These are phyloP conservation scores for Pelosia muscerda DNA, from an alignment of 2,888 invertebrate genomes.

Conservation along the genomic window DNA sequence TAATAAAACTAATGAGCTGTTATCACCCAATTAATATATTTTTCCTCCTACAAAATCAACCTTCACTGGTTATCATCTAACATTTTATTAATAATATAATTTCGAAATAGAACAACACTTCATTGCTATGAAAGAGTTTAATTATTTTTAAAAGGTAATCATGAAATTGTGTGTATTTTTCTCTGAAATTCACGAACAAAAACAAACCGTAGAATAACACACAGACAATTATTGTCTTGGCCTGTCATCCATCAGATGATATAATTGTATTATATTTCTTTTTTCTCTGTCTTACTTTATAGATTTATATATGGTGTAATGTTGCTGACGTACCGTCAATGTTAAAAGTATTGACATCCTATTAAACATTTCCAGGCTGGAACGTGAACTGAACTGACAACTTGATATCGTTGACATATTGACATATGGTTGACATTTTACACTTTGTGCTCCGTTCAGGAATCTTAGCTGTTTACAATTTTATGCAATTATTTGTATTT, in stretches of 20 bases:
- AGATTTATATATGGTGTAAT: neutral
- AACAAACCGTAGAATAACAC: neutral
- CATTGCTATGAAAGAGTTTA: neutral
- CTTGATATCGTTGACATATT: neutral
- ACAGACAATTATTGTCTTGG: neutral
- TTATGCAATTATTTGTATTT: too few relatives aligned
- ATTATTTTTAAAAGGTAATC: neutral
- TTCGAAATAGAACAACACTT: neutral
- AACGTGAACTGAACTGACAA: neutral
- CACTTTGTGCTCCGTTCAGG: conserved; percentile 4
- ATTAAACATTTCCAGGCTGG: neutral
- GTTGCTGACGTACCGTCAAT: neutral
- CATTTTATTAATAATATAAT: conserved; percentile 1
- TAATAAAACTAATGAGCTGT: conserved; percentile 10
- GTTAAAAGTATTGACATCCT: neutral
- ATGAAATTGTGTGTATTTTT: neutral
- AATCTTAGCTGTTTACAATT: conserved; percentile 1
- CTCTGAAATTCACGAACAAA: neutral
- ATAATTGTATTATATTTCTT: neutral
- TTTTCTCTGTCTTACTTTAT: neutral
- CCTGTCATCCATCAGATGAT: neutral
- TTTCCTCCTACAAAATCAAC: conserved; percentile 38
- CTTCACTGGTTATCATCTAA: conserved; percentile 8
- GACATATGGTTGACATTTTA: too few relatives aligned
- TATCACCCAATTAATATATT: conserved; percentile 24